These are phyloP conservation scores for Salvelinus alpinus DNA, from an alignment of 2,113 vertebrate species.

Conservation along the genomic window DNA sequence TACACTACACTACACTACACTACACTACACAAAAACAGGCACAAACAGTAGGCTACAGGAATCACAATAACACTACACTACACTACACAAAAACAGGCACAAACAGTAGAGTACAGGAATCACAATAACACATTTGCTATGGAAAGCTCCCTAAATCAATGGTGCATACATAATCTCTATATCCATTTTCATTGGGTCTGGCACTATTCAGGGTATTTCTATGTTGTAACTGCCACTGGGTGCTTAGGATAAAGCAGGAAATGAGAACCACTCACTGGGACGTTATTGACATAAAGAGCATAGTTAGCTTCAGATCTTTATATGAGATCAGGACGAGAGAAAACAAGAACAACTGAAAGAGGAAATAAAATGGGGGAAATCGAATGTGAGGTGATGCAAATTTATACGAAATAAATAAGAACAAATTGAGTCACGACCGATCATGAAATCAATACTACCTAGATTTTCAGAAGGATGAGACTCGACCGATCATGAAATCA, in stretches of 20 bases:
- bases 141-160: slow-evolving; percentile 1
- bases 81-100: no score
- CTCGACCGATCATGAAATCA: background rate
- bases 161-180: background rate
- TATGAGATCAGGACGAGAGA: slow-evolving; percentile 16
- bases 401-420: background rate
- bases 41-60: background rate
- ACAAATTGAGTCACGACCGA: slow-evolving; percentile 1
- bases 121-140: background rate
- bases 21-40: no score
- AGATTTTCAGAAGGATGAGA: background rate
- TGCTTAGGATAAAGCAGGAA: slow-evolving; percentile 8
- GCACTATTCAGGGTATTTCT: background rate
- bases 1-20: no score
- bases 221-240: no score
- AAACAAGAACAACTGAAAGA: background rate
- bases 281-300: slow-evolving; percentile 21
- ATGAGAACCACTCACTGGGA: background rate
- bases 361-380: background rate
- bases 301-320: slow-evolving; percentile 13
- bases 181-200: slow-evolving; percentile 14
- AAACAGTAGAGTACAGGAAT: background rate
- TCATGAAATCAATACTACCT: background rate
- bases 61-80: no score
- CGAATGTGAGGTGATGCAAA: slow-evolving; percentile 6